Conservation (phyloP, 2,797 vertebrate species). For the Micromesistius poutassou region DNA sequence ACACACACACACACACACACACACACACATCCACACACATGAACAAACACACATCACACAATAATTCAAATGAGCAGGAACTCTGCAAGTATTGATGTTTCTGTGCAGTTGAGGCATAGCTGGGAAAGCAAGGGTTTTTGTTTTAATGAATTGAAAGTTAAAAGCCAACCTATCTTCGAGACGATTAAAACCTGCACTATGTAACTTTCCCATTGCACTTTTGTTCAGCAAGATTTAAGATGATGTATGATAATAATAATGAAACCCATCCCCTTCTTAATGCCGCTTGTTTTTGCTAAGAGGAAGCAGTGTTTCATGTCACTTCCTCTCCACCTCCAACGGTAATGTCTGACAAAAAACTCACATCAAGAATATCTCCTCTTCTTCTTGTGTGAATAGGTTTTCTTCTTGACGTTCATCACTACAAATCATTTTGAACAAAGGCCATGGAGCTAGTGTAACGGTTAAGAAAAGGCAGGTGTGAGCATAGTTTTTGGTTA, state of each 20-base stretch:
- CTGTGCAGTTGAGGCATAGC: not conserved
- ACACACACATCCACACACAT: not conserved
- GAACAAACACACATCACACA: not conserved
- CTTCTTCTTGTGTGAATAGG: not conserved
- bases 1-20: slow-evolving; percentile 12
- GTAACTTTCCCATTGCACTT: not conserved
- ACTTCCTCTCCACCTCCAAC: not conserved
- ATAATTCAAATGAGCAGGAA: slow-evolving; percentile 5
- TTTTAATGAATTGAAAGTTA: slow-evolving; percentile 2
- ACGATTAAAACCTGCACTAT: not conserved
- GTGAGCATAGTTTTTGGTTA: not conserved
- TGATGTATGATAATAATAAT: not conserved
- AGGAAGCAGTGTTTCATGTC: not conserved
- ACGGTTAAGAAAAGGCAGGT: not conserved
- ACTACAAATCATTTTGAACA: not conserved
- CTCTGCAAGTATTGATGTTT: slow-evolving; percentile 3
- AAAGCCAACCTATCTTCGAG: not conserved
- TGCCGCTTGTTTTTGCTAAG: not conserved
- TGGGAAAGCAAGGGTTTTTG: slow-evolving; percentile 1
- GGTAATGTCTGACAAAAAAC: not conserved
- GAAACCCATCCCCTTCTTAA: not conserved
- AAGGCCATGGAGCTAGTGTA: not conserved
- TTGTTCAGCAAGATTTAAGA: not conserved
- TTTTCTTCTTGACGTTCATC: not conserved
- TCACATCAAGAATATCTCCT: not conserved